These are phyloP conservation scores for Lytechinus variegatus DNA, from an alignment of 35 echinoderm and acorn worm genomes.

Conservation along the genomic window DNA sequence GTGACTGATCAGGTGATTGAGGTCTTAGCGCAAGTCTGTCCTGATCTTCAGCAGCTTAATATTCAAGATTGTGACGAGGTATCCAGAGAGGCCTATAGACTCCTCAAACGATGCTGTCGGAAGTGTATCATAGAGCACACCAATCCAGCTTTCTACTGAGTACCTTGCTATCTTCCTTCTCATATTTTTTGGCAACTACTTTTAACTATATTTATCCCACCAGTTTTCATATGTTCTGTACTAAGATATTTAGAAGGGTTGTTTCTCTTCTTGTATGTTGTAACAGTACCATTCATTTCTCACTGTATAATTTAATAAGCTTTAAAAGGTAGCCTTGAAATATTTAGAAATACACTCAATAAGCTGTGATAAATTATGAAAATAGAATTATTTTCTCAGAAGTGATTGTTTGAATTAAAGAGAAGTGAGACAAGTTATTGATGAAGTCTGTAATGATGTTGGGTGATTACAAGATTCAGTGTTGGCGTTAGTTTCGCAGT, in stretches of 20 bases:
- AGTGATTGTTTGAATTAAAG: neutral
- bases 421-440: no score
- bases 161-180: neutral
- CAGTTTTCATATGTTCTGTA: neutral
- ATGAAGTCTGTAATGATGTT: no score
- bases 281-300: neutral
- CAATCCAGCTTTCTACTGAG: conserved; percentile 95
- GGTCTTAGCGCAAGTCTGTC: conserved; percentile 79
- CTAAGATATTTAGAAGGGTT: neutral
- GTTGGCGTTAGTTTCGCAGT: no score
- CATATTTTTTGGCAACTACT: neutral
- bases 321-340: neutral
- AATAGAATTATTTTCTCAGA: neutral
- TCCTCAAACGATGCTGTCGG: conserved; percentile 84
- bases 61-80: conserved; percentile 94
- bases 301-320: neutral
- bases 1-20: conserved; percentile 76
- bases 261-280: neutral
- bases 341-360: neutral
- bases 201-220: neutral
- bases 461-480: no score
- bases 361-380: neutral
- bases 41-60: conserved; percentile 96
- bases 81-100: conserved; percentile 71
- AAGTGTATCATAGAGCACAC: conserved; percentile 99